A percentile compares a stretch with the other conserved stretches of the same genome.
Conservation (phyloP, 1,140 invertebrate species). For the Platorchestia sp. region DNA sequence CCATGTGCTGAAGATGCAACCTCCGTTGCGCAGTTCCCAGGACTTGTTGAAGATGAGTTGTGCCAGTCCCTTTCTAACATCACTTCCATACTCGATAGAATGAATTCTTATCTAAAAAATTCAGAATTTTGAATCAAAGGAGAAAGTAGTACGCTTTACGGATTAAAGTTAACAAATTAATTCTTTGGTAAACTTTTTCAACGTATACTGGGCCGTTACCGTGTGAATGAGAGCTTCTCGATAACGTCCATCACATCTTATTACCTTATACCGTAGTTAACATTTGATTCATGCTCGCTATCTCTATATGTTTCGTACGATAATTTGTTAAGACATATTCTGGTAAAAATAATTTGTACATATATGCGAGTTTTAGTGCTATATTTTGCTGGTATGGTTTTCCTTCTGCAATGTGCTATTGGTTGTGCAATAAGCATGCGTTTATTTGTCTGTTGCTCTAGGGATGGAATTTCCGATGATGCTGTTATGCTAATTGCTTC, state of each 20-base stretch:
- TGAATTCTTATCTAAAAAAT: conserved; percentile 60
- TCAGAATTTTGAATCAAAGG: background rate
- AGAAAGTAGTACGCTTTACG: background rate
- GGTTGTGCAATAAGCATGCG: background rate
- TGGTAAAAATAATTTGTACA: background rate
- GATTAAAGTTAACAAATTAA: background rate
- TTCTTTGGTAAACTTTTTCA: background rate
- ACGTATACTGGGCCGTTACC: background rate
- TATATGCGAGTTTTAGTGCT: background rate
- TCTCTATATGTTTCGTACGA: background rate
- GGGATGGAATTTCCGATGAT: background rate
- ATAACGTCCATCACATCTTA: background rate
- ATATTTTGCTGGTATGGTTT: background rate
- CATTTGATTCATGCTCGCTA: too few relatives aligned
- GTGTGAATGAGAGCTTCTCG: background rate
- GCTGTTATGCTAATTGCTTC: background rate
- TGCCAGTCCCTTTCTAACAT: conserved; percentile 57
- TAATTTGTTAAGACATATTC: background rate
- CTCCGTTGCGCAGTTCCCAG: background rate
- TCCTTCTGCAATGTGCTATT: background rate
- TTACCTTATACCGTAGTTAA: too few relatives aligned
- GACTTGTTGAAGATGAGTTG: conserved; percentile 18
- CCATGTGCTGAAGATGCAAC: background rate
- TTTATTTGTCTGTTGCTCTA: background rate
- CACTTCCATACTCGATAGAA: conserved; percentile 60